A percentile compares a stretch with the other conserved stretches of the same genome.
phyloP scores from a whole-genome alignment of 2,888 invertebrate genomes.

The Rugalucina vietnamica region DNA sequence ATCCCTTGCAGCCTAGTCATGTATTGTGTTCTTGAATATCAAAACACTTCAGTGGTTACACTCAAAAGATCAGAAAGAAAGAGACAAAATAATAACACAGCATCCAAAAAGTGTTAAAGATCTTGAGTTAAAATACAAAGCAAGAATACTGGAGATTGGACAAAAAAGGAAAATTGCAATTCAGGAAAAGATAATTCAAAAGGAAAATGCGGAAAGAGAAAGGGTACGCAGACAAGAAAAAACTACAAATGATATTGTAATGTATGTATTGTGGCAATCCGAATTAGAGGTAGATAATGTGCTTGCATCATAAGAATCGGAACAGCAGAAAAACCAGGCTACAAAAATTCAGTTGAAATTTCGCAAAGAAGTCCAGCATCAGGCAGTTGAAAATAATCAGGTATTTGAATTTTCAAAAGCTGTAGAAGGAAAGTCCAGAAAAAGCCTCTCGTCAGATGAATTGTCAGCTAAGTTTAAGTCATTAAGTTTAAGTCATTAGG shows the following conservation, averaged over 20 bases:
- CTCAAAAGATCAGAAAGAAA: conserved; percentile 6
- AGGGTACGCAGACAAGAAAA: neutral
- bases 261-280: conserved; percentile 24
- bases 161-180: neutral
- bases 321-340: neutral
- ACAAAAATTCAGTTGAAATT: conserved; percentile 25
- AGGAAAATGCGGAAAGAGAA: neutral
- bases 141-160: conserved; percentile 18
- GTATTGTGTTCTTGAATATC: conserved; percentile 51
- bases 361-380: conserved; percentile 21
- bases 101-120: neutral
- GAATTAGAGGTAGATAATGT: conserved; percentile 19
- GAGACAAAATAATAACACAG: neutral
- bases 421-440: neutral
- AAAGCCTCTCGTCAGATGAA: neutral
- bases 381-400: neutral
- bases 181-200: conserved; percentile 20
- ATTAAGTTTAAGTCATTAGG: no score
- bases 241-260: conserved; percentile 23
- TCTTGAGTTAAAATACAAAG: neutral
- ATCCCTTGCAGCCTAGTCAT: conserved; percentile 42
- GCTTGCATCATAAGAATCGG: neutral
- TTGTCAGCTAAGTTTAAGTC: neutral
- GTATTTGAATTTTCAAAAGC: conserved; percentile 7
- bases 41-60: conserved; percentile 46